Evolutionary conservation across 1,140 invertebrate species (phyloP), one percentile per base, ranked within the genome.

Genomic region (Pseudachorutes palmiensis): DNA sequence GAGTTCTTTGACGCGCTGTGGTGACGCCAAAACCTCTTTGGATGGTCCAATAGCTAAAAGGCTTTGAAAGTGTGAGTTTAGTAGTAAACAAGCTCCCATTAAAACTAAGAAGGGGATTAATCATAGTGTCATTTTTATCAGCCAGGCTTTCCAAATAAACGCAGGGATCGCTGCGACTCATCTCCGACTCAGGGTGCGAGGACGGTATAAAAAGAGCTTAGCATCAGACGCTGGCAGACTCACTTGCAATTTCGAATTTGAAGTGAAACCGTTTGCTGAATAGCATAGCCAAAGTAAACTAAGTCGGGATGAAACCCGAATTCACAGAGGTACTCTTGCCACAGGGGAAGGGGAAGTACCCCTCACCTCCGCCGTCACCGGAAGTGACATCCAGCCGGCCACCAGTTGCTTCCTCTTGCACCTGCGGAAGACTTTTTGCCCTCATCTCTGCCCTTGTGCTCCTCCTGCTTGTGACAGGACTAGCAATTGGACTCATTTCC

Each of bases 301-400:
- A n/a, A n/a, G n/a, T n/a, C n/a, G n/a, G n/a, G n/a, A 70, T 70
- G 69, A 70, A 70, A 28, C 65, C 65, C 12, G 69, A 67, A 49
- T 70, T 70, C 63, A 64, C 69, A 36, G 55, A 70, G 31, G 41
- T 70, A 24, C 61, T 70, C 19, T 22, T 55, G 12, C 5, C 51
- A 5, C 9, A 45, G 36, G 36, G 36, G 9, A 45, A 55, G 51
- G 51, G 51, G 51, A 55, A 55, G 57, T 70, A 29, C 65, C 65
- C 19, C 26, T 16, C 22, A 55, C 14, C 36, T 24, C 28, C n/a
- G 49, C 16, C 2, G 48, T 22, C 24, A 62, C 5, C 26, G 55
- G 51, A 57, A 30, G 16, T 48, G 3, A 60, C 16, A 5, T 48
- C 62, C 22, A 59, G 48, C 62, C 66, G 36, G 5, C 5, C 36